Base-by-base conservation (phyloP, 2,888 invertebrate species). In the Cheilosia grossa region DNA sequence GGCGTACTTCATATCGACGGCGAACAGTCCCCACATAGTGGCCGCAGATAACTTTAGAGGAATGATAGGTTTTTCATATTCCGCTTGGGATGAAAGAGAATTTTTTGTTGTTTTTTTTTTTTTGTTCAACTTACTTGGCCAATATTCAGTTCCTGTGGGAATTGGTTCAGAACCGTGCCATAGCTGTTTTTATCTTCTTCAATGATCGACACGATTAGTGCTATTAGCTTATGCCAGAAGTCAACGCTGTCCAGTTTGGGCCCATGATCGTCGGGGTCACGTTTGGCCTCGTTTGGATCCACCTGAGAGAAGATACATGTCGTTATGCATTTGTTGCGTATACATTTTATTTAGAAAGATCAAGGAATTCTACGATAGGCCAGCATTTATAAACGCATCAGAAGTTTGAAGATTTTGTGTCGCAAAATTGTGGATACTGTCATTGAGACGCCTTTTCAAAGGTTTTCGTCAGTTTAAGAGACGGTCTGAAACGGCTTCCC, bases 111-210 rank as follows among this genome's bases (percentile, higher is more conserved):
- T 54, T 66, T 40, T 51, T 2, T 19, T 47, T 5, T 30, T 54
- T 66, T 42, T 24, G 17, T 6, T n/a, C n/a, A 49, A 86, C 88
- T 72, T 93, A 96, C 96, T 94, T 96, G 96, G 89, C 99, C 99
- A 91, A 99, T 98, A 93, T 99, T 99, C 82, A 99, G 94, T 92
- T 99, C 99, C 92, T 99, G 98, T 0, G 99, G 99, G 92, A 99
- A 99, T 93, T 99, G 99, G 93, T 99, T 99, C 78, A 99, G 94
- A 56, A 99, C 99, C 10, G 98, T 97, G 27, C 98, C 98, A 91
- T 99, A 99, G 92, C 98, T 98, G 91, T 98, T 99, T 90, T 97
- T 96, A 92, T 99, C 99, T 92, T 99, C 99, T 92, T 99, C 99
- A 90, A 99, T 98, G 82, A 99, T 99, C 86, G 99, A 98, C 69